These are phyloP conservation scores for Phylloscopus whistleri DNA, from an alignment of 2,113 vertebrate genomes.

Conservation along the genomic window DNA sequence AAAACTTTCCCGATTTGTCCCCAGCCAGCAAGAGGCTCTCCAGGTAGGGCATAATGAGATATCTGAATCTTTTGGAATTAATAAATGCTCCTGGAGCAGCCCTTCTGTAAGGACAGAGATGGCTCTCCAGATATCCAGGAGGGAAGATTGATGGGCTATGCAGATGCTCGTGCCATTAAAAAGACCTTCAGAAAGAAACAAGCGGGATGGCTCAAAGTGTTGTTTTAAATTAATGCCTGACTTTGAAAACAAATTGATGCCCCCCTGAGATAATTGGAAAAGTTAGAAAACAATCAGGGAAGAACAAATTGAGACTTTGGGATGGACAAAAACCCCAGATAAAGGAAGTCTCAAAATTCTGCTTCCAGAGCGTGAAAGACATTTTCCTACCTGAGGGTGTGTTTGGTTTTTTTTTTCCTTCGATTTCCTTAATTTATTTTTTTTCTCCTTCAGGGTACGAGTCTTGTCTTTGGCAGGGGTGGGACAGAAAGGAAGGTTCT, in stretches of 20 bases:
- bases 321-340: background rate
- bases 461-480: background rate
- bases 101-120: background rate
- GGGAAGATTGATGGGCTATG: constrained; percentile 52
- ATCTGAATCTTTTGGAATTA: constrained; percentile 38
- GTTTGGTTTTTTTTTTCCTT: background rate
- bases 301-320: background rate
- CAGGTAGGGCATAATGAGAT: background rate
- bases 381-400: background rate
- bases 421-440: background rate
- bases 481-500: background rate
- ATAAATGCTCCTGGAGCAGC: constrained; percentile 27
- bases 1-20: background rate
- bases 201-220: background rate
- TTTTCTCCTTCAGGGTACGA: background rate
- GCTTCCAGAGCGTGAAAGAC: background rate
- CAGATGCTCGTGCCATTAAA: constrained; percentile 35
- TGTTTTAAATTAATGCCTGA: constrained; percentile 33
- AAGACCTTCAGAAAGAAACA: constrained; percentile 45
- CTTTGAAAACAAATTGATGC: constrained; percentile 47
- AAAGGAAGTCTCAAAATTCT: background rate
- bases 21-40: background rate
- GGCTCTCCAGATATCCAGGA: constrained; percentile 19
- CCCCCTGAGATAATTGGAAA: constrained; percentile 39
- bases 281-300: constrained; percentile 31